Percentiles rank a stretch among this genome's conserved stretches.
Conservation (phyloP, 1,140 invertebrate species). For the Papilio aristodemus region DNA sequence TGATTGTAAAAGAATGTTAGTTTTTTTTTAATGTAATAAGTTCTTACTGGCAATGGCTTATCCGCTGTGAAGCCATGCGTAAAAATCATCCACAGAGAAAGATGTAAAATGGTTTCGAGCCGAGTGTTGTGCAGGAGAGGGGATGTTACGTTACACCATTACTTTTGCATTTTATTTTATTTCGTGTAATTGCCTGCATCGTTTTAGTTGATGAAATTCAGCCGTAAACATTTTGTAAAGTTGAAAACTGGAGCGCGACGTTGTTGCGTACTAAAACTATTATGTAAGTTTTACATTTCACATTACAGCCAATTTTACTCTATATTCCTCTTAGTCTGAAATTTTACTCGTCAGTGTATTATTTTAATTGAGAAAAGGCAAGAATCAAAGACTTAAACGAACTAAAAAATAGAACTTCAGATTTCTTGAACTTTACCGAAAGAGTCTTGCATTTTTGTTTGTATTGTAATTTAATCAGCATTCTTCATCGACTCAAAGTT, state of each 20-base stretch:
- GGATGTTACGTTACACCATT: conserved; percentile 13
- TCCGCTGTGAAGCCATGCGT: not conserved
- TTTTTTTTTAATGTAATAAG: conserved; percentile 9
- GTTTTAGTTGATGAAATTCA: conserved; percentile 33
- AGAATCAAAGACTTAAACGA: not conserved
- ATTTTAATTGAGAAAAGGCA: not conserved
- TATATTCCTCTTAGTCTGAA: not conserved
- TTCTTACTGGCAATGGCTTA: not conserved
- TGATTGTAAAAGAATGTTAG: not conserved
- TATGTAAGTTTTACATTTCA: conserved; percentile 31
- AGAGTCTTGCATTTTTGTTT: no score
- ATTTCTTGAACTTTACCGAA: not conserved
- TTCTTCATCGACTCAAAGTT: no score
- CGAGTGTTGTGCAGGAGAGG: not conserved
- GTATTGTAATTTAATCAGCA: not conserved
- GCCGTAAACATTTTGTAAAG: conserved; percentile 27
- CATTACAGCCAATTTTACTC: not conserved
- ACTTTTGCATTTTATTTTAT: conserved; percentile 22
- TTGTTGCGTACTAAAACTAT: conserved; percentile 30
- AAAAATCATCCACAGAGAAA: conserved; percentile 16
- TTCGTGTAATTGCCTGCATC: conserved; percentile 24
- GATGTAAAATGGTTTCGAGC: not conserved
- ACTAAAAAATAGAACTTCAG: not conserved
- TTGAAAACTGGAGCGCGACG: conserved; percentile 24
- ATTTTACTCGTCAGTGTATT: not conserved